A percentile compares a stretch with the other conserved stretches of the same genome.
Conservation (phyloP, 2,113 vertebrate genomes). For the Datnioides undecimradiatus region DNA sequence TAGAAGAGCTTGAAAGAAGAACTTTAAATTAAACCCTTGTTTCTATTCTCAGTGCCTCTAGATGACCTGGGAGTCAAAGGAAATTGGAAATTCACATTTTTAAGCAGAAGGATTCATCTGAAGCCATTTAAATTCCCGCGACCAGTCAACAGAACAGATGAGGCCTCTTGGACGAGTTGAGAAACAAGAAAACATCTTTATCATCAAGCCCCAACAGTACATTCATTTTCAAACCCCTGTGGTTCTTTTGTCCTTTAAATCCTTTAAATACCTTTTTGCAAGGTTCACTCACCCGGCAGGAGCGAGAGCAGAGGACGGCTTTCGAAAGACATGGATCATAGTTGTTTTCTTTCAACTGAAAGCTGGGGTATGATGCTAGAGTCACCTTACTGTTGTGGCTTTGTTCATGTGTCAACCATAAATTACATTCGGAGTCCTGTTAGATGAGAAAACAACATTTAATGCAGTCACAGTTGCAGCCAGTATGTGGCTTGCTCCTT, state of each 20-base stretch:
- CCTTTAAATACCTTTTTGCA: background rate
- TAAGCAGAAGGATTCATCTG: background rate
- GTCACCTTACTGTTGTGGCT: background rate
- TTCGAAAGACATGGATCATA: background rate
- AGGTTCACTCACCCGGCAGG: background rate
- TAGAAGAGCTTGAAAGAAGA: background rate
- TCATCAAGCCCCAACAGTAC: background rate
- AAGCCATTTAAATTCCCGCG: background rate
- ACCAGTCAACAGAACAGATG: background rate
- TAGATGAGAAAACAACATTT: slow-evolving; percentile 3
- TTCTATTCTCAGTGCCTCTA: background rate
- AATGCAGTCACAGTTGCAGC: background rate
- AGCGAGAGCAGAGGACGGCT: background rate
- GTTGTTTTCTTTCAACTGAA: background rate
- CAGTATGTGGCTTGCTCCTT: background rate
- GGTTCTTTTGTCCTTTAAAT: background rate
- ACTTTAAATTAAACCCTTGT: background rate
- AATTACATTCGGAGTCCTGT: slow-evolving; percentile 5
- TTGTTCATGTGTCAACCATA: background rate
- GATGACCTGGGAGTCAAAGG: background rate
- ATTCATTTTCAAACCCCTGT: background rate
- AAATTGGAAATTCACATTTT: slow-evolving; percentile 1
- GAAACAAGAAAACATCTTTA: background rate
- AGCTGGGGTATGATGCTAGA: background rate
- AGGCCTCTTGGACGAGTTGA: background rate